Evolutionary conservation across 2,888 invertebrate genomes (phyloP), one percentile per base, ranked within the genome.

Genomic region (Nymphalis polychloros): DNA sequence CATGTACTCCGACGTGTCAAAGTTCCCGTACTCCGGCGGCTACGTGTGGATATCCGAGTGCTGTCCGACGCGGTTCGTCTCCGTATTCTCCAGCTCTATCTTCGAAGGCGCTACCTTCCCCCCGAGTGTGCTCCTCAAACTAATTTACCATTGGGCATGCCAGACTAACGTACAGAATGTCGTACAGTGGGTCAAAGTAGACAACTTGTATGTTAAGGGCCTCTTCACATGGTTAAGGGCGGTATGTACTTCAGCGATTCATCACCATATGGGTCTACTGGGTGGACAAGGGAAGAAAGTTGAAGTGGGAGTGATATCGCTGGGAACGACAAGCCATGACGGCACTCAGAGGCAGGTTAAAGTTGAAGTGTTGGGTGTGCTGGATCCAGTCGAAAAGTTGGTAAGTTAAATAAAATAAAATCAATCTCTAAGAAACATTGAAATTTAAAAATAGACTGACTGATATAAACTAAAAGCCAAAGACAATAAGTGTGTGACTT

Each of bases 41-140:
- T 97, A 97, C 81, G 97, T 97, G 1, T 97, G 97, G 97, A 97
- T 97, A 75, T 96, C 96, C 0, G 96, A 96, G 73, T 97, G 97
- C 81, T 97, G 97, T 77, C 96, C 97, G 0, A 96, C 96, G 10
- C 94, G 96, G 59, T 97, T 96, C 82, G 96, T 97, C 6, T 97
- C 97, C 0, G 97, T 97, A 0, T 97, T 97, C 86, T 95, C 95
- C 73, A 97, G 97, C 41, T 97, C 97, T 0, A 93, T 98, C 64
- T 98, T 97, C 80, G 97, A 97, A 86, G 96, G 96, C 0, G 96
- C 97, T 2, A 95, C 96, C 0, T 96, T 97, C 86, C 96, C 97
- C 0, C 97, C 98, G 0, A 96, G 96, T 48, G 95, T 96, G 0
- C 90, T 97, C 10, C 88, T 98, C 0, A 97, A 97, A 79, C 91